These are phyloP conservation scores for Okamejei kenojei DNA, from an alignment of 2,797 vertebrate species.

Conservation along the genomic window DNA sequence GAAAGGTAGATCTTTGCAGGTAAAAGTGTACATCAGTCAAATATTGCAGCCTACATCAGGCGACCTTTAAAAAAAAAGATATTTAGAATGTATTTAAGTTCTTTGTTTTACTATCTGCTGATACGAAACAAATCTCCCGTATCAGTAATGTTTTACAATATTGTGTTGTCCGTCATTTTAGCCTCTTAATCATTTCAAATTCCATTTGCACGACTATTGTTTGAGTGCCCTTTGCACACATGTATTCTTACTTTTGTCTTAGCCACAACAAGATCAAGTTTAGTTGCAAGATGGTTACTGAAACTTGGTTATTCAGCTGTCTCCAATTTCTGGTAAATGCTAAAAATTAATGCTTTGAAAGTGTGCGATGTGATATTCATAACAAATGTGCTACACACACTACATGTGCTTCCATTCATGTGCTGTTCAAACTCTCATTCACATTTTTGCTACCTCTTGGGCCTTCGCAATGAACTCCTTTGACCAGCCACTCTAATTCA, in stretches of 20 bases:
- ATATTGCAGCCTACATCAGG: too few relatives aligned
- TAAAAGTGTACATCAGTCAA: too few relatives aligned
- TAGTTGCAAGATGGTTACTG: background rate
- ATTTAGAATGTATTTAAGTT: too few relatives aligned
- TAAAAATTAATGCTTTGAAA: background rate
- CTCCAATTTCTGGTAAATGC: slow-evolving; percentile 7
- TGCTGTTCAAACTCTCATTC: too few relatives aligned
- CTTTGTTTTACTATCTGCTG: background rate
- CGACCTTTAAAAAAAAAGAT: too few relatives aligned
- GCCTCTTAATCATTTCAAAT: background rate
- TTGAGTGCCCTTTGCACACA: background rate
- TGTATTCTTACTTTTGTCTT: background rate
- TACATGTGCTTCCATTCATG: background rate
- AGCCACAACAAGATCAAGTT: background rate
- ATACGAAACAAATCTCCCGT: background rate
- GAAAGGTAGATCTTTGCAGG: too few relatives aligned
- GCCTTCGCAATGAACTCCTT: too few relatives aligned
- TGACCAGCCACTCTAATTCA: too few relatives aligned
- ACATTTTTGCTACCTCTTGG: too few relatives aligned
- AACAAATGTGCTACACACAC: background rate
- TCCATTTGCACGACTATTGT: background rate
- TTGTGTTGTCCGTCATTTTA: background rate
- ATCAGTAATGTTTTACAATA: background rate
- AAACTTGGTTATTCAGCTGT: background rate
- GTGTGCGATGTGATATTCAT: background rate